phyloP scores from a whole-genome alignment of 2,113 vertebrate genomes.

The human region GRCh38 chr3:111589501-111590000 shows the following conservation, averaged over 20 bases:
- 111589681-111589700: neutral
- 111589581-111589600: neutral
- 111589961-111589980: neutral
- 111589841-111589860: neutral
- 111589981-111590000: neutral
- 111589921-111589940: neutral
- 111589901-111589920: neutral
- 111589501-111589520: neutral
- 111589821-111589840: neutral
- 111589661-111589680: neutral
- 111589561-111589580: constrained; percentile 10
- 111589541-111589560: neutral
- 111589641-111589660: neutral
- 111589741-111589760: neutral
- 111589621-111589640: neutral
- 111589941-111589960: neutral
- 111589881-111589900: neutral
- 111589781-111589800: neutral
- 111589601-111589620: constrained; percentile 18
- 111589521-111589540: constrained; percentile 16
- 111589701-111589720: neutral
- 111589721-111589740: neutral
- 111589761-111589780: neutral
- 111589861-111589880: neutral
- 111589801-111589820: neutral